Evolutionary conservation across 2,888 invertebrate species (phyloP), one percentile per base, ranked within the genome.

Genomic region (Morpho helenor): DNA sequence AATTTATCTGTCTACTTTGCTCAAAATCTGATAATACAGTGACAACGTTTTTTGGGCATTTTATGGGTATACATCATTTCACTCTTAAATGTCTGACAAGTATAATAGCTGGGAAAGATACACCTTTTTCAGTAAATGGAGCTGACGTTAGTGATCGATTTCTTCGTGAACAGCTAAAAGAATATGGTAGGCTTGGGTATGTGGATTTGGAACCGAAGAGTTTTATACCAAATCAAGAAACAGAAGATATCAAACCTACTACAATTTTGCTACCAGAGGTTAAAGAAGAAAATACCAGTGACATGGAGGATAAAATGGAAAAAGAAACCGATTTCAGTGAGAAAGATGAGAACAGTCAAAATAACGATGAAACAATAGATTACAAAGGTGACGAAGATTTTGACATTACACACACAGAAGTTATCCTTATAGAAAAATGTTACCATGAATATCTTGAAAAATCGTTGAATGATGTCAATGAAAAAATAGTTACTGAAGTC

Each of bases 301-400:
- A 75, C 40, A 45, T 45, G 45, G 45, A 45, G 7, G 66, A 68
- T 42, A 65, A 67, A 55, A 49, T 55, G 56, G 60, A 61, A 48
- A 52, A 64, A 9, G 69, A 62, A 9, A 60, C 50, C 49, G 63
- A 63, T 45, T 10, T 56, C 42, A 52, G 57, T 52, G 72, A 72
- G 47, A 49, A 53, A 41, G 60, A 57, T 44, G 66, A 59, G 45
- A 61, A 55, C 10, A 62, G 51, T 51, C 51, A 65, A 57, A 66
- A 57, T 31, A 31, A 31, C n/a, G 62, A 61, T 68, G 52, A 64
- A 31, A 61, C 68, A 39, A 77, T 75, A 61, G 67, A 69, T 10
- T 90, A 89, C 61, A 75, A 75, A 65, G 90, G 90, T 0, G 78
- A 82, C 54, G 80, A 84, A 66, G 90, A 91, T 58, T 89, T 87